Evolutionary conservation across 2,113 vertebrate genomes (phyloP).

Genomic region (Eidolon helvum): DNA sequence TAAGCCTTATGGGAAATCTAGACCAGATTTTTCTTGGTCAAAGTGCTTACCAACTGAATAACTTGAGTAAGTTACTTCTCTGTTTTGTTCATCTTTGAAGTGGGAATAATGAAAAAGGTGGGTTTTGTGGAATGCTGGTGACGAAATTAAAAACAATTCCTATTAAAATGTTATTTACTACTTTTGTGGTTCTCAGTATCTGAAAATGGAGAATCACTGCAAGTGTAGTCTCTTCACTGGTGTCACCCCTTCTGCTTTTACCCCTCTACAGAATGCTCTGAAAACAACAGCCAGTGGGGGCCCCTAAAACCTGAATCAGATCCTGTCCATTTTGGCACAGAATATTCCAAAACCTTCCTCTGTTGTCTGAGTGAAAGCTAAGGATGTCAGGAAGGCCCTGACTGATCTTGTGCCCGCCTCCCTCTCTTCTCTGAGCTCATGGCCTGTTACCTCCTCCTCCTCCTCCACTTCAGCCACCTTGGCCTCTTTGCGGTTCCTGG

Average conservation of each 20-base stretch:
- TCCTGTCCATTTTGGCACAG: not conserved
- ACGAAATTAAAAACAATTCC: not conserved
- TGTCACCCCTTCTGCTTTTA: not conserved
- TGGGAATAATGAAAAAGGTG: not conserved
- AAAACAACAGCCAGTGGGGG: not conserved
- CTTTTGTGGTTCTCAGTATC: not conserved
- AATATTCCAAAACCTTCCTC: slow-evolving; percentile 23
- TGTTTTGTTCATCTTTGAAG: not conserved
- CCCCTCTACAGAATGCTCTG: not conserved
- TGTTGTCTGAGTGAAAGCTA: not conserved
- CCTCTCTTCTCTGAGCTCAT: not conserved
- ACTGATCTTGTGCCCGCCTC: not conserved
- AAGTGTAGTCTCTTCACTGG: not conserved
- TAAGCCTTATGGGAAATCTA: not conserved
- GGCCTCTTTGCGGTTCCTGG: not conserved
- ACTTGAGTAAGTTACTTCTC: not conserved
- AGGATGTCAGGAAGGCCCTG: not conserved
- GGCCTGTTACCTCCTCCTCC: not conserved
- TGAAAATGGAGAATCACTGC: not conserved
- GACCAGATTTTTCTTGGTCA: not conserved
- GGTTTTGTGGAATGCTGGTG: not conserved
- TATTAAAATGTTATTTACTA: not conserved
- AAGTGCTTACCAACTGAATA: not conserved
- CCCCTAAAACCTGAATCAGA: not conserved
- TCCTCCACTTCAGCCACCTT: not conserved